Percentiles rank a stretch among this genome's conserved stretches.
phyloP scores from a whole-genome alignment of 2,797 vertebrate genomes.

The Acropternis orthonyx region DNA sequence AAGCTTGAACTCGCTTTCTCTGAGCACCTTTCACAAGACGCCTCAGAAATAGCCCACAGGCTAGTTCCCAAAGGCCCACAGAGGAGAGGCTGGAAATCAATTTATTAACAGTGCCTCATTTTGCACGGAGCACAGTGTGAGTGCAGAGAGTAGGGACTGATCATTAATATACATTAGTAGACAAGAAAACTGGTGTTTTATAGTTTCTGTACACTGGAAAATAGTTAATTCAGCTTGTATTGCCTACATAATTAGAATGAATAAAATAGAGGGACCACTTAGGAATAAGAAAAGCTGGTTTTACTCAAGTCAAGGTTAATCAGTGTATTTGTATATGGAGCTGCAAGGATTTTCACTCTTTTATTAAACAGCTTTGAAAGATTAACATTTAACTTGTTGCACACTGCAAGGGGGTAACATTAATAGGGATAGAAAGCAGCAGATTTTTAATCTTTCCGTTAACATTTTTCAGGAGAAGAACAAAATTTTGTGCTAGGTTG shows the following conservation, averaged over 20 bases:
- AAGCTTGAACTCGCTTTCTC: neutral
- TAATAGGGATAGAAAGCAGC: neutral
- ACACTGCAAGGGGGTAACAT: neutral
- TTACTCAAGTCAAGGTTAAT: slow-evolving; percentile 12
- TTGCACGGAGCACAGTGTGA: neutral
- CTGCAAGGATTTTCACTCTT: slow-evolving; percentile 3
- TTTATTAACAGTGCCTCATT: neutral
- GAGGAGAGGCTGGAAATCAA: neutral
- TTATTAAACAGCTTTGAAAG: slow-evolving; percentile 4
- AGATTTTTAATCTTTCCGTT: neutral
- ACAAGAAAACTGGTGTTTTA: neutral
- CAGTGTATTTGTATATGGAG: neutral
- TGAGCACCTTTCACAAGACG: neutral
- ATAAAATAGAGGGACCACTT: neutral
- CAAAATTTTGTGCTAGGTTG: neutral
- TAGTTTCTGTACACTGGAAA: neutral
- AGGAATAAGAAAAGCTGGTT: slow-evolving; percentile 1
- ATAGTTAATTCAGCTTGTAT: neutral
- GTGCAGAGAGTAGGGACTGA: neutral
- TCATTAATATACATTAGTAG: slow-evolving; percentile 9
- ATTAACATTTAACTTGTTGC: slow-evolving; percentile 3
- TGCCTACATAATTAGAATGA: neutral
- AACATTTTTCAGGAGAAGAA: neutral
- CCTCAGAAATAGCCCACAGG: neutral
- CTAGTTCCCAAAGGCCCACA: neutral